phyloP scores from a whole-genome alignment of 2,113 vertebrate genomes.

The Oryzias woworae region DNA sequence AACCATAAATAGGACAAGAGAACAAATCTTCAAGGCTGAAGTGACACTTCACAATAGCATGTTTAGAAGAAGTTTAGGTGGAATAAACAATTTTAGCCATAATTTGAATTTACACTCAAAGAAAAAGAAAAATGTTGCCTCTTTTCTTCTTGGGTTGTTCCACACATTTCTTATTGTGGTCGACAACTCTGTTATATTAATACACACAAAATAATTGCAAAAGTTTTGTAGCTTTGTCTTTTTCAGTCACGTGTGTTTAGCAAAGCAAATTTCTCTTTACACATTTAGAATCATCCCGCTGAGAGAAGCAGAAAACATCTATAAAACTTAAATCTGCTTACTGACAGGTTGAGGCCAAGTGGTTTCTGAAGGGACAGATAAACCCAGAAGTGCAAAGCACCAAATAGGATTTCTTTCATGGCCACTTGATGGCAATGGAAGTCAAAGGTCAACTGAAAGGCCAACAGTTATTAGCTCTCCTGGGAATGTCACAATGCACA shows the following conservation, averaged over 20 bases:
- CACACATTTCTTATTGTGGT: too few relatives aligned
- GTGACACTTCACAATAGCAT: too few relatives aligned
- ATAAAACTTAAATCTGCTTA: slow-evolving; percentile 25
- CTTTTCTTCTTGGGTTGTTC: too few relatives aligned
- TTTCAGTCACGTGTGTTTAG: slow-evolving; percentile 9
- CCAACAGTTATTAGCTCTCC: slow-evolving; percentile 65
- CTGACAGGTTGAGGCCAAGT: slow-evolving; percentile 34
- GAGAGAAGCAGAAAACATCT: slow-evolving; percentile 28
- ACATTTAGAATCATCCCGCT: slow-evolving; percentile 24
- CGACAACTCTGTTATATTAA: too few relatives aligned
- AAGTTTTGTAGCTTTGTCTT: slow-evolving; percentile 4
- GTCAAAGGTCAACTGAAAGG: slow-evolving; percentile 66
- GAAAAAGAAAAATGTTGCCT: too few relatives aligned
- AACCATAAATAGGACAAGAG: too few relatives aligned
- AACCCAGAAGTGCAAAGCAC: slow-evolving; percentile 27
- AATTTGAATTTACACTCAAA: too few relatives aligned
- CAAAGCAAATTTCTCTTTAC: slow-evolving; percentile 16
- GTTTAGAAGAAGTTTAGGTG: too few relatives aligned
- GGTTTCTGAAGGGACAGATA: slow-evolving; percentile 42
- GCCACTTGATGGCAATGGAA: slow-evolving; percentile 42
- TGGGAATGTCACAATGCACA: slow-evolving; percentile 55
- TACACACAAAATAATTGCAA: too few relatives aligned
- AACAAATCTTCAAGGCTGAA: too few relatives aligned
- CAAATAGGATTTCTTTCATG: slow-evolving; percentile 36
- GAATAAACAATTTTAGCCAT: too few relatives aligned